Evolutionary conservation across 2,113 vertebrate genomes (phyloP).

Genomic region (Nyctibius bracteatus): DNA sequence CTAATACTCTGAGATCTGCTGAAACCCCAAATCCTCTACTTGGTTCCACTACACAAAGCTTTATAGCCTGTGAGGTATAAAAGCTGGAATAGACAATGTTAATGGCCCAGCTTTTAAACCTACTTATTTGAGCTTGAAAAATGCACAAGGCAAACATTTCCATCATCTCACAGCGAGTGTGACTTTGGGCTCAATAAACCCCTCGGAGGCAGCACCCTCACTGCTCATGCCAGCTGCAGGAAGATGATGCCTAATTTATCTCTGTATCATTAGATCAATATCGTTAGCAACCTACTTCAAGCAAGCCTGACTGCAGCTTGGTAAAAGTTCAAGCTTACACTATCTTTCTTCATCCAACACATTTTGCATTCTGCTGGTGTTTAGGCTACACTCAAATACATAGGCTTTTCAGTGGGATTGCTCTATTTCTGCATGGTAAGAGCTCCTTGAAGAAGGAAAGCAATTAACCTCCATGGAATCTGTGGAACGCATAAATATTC

Average conservation of each 20-base stretch:
- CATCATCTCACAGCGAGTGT: background rate
- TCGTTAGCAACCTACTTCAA: background rate
- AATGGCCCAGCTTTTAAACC: background rate
- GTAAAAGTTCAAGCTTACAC: background rate
- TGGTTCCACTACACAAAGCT: background rate
- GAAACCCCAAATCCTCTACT: background rate
- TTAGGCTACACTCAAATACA: background rate
- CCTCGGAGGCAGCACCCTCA: background rate
- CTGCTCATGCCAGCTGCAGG: background rate
- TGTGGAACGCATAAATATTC: background rate
- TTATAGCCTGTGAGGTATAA: background rate
- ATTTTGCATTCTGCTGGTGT: background rate
- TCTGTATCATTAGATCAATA: background rate
- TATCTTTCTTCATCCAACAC: background rate
- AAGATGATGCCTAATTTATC: background rate
- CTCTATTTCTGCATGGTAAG: slow-evolving; percentile 32
- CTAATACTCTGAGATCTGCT: background rate
- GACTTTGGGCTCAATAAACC: background rate
- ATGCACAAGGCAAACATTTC: background rate
- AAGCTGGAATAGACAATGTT: background rate
- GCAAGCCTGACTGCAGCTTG: background rate
- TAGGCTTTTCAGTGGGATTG: background rate
- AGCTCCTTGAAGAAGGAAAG: slow-evolving; percentile 39
- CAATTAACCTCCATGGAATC: slow-evolving; percentile 41
- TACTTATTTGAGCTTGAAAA: background rate